phyloP scores from a whole-genome alignment of 2,888 invertebrate species.

The Aplocera efformata region DNA sequence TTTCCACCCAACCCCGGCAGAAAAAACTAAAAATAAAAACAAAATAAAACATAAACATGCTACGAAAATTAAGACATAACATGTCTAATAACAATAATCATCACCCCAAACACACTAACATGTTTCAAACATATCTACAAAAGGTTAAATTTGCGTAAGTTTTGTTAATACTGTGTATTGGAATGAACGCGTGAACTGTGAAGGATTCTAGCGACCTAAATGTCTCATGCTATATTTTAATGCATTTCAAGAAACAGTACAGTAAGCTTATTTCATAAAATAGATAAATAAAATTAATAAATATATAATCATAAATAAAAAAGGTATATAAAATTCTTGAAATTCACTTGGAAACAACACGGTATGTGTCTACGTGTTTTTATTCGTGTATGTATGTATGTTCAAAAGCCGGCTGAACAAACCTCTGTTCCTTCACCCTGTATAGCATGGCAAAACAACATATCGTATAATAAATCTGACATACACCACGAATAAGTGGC shows the following conservation, averaged over 20 bases:
- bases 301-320: slow-evolving; percentile 13
- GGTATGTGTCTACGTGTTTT: slow-evolving; percentile 40
- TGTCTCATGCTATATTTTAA: slow-evolving; percentile 47
- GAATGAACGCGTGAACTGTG: slow-evolving; percentile 20
- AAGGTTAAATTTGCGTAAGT: slow-evolving; percentile 15
- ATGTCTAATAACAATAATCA: slow-evolving; percentile 9
- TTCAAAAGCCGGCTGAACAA: slow-evolving; percentile 62
- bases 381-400: slow-evolving; percentile 41
- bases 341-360: slow-evolving; percentile 39
- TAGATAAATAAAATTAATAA: slow-evolving; percentile 13
- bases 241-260: slow-evolving; percentile 47
- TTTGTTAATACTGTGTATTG: slow-evolving; percentile 18
- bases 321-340: slow-evolving; percentile 37
- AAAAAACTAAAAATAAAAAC: slow-evolving; percentile 75
- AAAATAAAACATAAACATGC: slow-evolving; percentile 43
- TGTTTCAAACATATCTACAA: slow-evolving; percentile 11
- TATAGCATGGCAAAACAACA: slow-evolving; percentile 75
- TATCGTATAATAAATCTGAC: slow-evolving; percentile 55
- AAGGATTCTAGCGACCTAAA: slow-evolving; percentile 40
- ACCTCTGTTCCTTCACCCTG: slow-evolving; percentile 77
- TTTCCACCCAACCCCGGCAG: slow-evolving; percentile 67
- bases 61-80: slow-evolving; percentile 23
- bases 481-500: slow-evolving; percentile 38
- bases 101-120: slow-evolving; percentile 11
- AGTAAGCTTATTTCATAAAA: slow-evolving; percentile 11